These are phyloP conservation scores for Peromyscus eremicus DNA, from an alignment of 2,797 vertebrate species.

Conservation along the genomic window DNA sequence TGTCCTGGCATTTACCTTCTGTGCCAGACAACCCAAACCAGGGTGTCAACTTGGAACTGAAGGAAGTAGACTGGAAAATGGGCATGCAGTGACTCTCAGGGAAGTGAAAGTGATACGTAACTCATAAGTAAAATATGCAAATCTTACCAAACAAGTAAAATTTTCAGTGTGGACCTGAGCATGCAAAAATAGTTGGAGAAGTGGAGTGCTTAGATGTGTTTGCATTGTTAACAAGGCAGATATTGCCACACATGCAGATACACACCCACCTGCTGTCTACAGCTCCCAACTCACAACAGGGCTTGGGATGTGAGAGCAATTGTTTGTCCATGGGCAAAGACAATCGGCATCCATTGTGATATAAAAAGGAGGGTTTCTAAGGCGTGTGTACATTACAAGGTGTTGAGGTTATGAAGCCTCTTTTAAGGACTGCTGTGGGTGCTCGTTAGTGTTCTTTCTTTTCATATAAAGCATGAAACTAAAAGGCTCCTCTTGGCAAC, in stretches of 20 bases:
- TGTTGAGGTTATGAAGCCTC: not conserved
- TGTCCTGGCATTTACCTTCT: constrained; percentile 3
- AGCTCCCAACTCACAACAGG: not conserved
- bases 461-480: not conserved
- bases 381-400: not conserved
- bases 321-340: not conserved
- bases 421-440: not conserved
- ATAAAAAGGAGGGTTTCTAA: not conserved
- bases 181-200: not conserved
- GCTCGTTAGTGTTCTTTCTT: not conserved
- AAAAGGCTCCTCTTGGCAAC: constrained; percentile 24
- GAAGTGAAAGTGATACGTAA: constrained; percentile 58
- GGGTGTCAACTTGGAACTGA: constrained; percentile 37
- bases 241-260: not conserved
- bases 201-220: not conserved
- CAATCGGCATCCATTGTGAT: not conserved
- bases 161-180: not conserved
- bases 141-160: constrained; percentile 34
- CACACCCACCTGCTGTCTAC: not conserved
- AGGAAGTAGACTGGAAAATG: constrained; percentile 67
- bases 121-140: constrained; percentile 47
- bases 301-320: not conserved
- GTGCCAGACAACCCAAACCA: not conserved
- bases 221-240: constrained; percentile 31
- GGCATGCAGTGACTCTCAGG: constrained; percentile 49